These are phyloP conservation scores for Pantherophis vulpinus DNA, from an alignment of 2,797 vertebrate species.

Conservation along the genomic window DNA sequence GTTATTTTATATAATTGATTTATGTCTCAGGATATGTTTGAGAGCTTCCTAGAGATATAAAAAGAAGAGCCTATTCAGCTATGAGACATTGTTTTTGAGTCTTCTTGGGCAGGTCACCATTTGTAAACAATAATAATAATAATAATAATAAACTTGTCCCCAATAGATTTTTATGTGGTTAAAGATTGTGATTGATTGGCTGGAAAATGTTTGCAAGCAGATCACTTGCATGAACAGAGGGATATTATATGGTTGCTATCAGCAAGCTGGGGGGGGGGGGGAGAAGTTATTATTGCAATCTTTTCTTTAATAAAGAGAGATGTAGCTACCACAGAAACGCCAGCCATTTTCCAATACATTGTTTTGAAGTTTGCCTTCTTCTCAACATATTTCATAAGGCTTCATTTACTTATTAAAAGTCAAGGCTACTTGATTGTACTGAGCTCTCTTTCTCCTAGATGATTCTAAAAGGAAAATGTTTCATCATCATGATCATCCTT, in stretches of 20 bases:
- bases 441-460: neutral
- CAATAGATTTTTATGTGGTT: slow-evolving; percentile 59
- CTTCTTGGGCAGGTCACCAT: slow-evolving; percentile 51
- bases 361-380: slow-evolving; percentile 7
- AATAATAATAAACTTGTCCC: slow-evolving; percentile 36
- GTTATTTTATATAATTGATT: slow-evolving; percentile 76
- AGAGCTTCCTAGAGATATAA: slow-evolving; percentile 64
- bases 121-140: slow-evolving; percentile 48
- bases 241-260: slow-evolving; percentile 21
- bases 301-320: slow-evolving; percentile 12
- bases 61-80: slow-evolving; percentile 56
- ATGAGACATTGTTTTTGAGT: slow-evolving; percentile 51
- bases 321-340: neutral
- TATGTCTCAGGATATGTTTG: slow-evolving; percentile 61
- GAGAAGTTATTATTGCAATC: slow-evolving; percentile 18
- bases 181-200: slow-evolving; percentile 53
- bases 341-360: slow-evolving; percentile 28
- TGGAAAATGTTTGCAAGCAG: slow-evolving; percentile 46
- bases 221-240: slow-evolving; percentile 22
- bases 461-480: slow-evolving; percentile 19
- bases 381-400: slow-evolving; percentile 22
- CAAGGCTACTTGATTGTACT: neutral
- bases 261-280: slow-evolving; percentile 14
- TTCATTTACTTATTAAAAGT: slow-evolving; percentile 16
- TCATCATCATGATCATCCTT: neutral